These are phyloP conservation scores for Pocillopora meandrina DNA, from an alignment of 92 coral and sea anemone genomes.

Conservation along the genomic window DNA sequence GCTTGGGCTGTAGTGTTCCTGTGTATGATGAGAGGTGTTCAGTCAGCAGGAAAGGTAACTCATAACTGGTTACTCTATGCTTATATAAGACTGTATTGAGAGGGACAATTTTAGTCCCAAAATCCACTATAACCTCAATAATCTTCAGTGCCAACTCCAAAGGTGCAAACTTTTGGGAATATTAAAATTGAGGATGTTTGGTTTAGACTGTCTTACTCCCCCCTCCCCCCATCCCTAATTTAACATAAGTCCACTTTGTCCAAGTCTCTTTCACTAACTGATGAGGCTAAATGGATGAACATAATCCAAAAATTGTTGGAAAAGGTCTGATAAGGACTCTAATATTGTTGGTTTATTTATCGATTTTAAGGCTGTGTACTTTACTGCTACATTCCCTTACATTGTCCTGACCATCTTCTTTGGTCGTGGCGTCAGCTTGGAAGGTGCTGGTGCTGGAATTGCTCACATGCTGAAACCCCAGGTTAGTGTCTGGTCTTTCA, in stretches of 20 bases:
- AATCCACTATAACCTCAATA: background rate
- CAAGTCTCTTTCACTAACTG: no score
- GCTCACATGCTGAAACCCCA: constrained; percentile 97
- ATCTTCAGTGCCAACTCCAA: background rate
- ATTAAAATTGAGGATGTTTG: no score
- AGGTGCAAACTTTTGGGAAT: no score
- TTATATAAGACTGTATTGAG: no score
- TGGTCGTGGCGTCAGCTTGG: constrained; percentile 87
- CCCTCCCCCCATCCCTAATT: no score
- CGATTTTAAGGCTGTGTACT: constrained; percentile 83
- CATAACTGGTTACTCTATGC: background rate
- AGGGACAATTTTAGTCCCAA: no score
- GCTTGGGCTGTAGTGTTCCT: constrained; percentile 93
- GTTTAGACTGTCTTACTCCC: no score
- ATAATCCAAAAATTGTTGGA: no score
- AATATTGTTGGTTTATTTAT: background rate
- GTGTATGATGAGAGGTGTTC: constrained; percentile 93
- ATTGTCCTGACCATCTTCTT: constrained; percentile 88
- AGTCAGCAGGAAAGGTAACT: constrained; percentile 93
- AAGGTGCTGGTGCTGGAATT: constrained; percentile 92
- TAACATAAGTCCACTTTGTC: no score
- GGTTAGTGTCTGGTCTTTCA: constrained; percentile 47
- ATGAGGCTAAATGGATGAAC: no score
- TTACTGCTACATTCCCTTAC: constrained; percentile 95
- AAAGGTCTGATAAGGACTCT: no score